Evolutionary conservation across 2,113 vertebrate species (phyloP), one percentile per base, ranked within the genome.

Genomic region (Bucco capensis): DNA sequence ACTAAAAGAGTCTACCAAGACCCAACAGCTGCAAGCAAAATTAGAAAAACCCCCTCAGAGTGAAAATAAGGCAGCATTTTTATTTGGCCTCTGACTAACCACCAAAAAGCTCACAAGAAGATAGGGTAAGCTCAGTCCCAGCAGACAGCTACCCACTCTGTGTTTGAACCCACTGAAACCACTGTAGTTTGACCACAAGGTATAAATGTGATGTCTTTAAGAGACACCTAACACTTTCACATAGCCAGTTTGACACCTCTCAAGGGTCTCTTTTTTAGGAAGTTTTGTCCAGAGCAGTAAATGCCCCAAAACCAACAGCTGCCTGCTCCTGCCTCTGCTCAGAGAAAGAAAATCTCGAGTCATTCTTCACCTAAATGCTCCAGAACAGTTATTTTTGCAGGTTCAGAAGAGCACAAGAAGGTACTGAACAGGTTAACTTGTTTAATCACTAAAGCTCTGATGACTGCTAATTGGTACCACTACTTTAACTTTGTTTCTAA

Each of bases 1-100:
- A 92, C 74, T 84, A 82, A 88, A 88, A 91, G 53, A 91, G 81
- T 33, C 81, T 76, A 89, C 66, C 46, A 62, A 82, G 89, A 96
- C 42, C 66, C 66, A 82, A 92, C 83, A 92, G 95, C 93, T 90
- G 83, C 94, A 66, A 73, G 74, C 70, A 94, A 83, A 93, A 88
- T 79, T 89, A 95, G 92, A 47, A 83, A 69, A 90, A 77, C 11
- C 1, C 1, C 44, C 58, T 89, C 35, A 13, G 14, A 62, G 83
- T 79, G 62, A 84, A 95, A 95, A 92, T 46, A 95, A 86, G 35
- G 50, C 9, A 2, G 49, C 31, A 10, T 71, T 95, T 93, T 93
- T 79, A 82, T 84, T 54, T 44, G 64, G 81, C 56, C 71, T 84
- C 66, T 82, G 83, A 84, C 37, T 92, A 88, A 88, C 37, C 66